Percentiles rank a stretch among this genome's conserved stretches.
phyloP scores from a whole-genome alignment of 2,888 invertebrate species.

The Conus canariensis region DNA sequence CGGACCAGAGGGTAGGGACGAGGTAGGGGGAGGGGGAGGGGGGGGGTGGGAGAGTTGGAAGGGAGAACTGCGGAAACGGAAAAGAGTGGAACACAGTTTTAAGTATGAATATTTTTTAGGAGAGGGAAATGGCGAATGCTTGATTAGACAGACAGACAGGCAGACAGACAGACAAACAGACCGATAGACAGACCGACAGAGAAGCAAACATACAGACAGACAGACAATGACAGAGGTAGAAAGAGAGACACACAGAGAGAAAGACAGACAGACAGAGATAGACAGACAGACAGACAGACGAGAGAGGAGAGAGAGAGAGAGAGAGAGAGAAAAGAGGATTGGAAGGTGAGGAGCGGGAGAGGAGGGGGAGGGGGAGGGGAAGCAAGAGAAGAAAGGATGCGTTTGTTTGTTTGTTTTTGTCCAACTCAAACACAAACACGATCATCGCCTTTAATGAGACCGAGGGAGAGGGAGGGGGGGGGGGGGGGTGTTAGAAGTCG shows the following conservation, averaged over 20 bases:
- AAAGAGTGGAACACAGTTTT: too few relatives aligned
- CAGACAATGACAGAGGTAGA: background rate
- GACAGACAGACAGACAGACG: background rate
- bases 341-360: background rate
- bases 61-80: background rate
- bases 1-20: too few relatives aligned
- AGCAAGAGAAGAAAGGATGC: background rate
- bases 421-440: too few relatives aligned
- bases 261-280: background rate
- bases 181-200: background rate
- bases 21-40: too few relatives aligned
- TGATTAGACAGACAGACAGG: background rate
- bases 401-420: too few relatives aligned
- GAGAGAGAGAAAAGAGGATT: background rate
- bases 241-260: constrained; percentile 1
- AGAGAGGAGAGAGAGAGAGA: background rate
- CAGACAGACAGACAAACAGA: constrained; percentile 28
- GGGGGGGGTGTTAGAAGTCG: too few relatives aligned
- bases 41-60: too few relatives aligned
- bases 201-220: background rate
- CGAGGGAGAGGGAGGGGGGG: too few relatives aligned
- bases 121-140: too few relatives aligned
- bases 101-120: too few relatives aligned
- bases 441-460: too few relatives aligned
- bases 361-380: background rate